Percentiles rank a stretch among this genome's conserved stretches.
phyloP scores from a whole-genome alignment of 2,888 invertebrate genomes.

The Eristalis intricaria region DNA sequence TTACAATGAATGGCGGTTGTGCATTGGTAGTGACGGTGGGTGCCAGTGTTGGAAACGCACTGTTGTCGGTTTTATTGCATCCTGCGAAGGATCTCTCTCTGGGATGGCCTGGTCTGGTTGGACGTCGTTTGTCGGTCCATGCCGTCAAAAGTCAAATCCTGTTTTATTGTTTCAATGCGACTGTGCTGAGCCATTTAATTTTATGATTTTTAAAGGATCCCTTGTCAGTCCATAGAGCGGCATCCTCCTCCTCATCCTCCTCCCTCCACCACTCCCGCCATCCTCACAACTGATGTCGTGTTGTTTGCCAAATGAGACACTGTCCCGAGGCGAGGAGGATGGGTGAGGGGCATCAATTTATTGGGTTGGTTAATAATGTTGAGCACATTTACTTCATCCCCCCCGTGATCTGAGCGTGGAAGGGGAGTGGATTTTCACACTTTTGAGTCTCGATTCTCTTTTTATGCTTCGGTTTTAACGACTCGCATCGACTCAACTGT shows the following conservation, averaged over 20 bases:
- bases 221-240: constrained; percentile 34
- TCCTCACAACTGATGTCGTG: background rate
- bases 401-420: background rate
- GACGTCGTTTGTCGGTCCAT: constrained; percentile 20
- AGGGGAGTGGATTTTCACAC: constrained; percentile 33
- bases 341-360: constrained; percentile 38
- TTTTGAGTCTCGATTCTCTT: too few species aligned
- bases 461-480: constrained; percentile 45
- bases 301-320: background rate
- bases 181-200: constrained; percentile 60
- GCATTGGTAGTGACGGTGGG: constrained; percentile 29
- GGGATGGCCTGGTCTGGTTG: background rate
- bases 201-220: constrained; percentile 69
- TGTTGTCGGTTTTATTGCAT: constrained; percentile 64
- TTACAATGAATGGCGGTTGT: constrained; percentile 67
- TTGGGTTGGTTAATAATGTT: constrained; percentile 67
- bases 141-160: constrained; percentile 69
- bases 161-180: constrained; percentile 45
- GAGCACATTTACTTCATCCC: constrained; percentile 45
- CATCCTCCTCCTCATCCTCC: background rate
- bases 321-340: too few species aligned
- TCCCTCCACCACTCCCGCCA: background rate
- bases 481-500: constrained; percentile 57
- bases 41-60: constrained; percentile 46
- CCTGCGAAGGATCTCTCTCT: constrained; percentile 38